phyloP scores from a whole-genome alignment of 2,888 invertebrate species.

The Apodemia duryi region DNA sequence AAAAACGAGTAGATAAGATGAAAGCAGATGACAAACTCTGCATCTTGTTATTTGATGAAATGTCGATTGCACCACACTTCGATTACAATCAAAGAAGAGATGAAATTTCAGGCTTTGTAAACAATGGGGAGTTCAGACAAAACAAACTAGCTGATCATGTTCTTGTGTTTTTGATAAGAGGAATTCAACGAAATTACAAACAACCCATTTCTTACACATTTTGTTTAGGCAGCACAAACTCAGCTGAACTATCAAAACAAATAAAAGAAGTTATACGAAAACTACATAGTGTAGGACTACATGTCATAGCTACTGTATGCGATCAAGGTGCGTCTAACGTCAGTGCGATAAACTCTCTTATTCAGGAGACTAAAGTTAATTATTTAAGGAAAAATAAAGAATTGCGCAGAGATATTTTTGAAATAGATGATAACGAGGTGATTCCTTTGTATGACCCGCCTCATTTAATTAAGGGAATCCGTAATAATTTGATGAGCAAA shows the following conservation, averaged over 20 bases:
- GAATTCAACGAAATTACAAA: slow-evolving; percentile 28
- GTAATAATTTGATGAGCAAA: slow-evolving; percentile 25
- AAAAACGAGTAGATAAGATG: slow-evolving; percentile 14
- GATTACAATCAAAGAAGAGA: slow-evolving; percentile 17
- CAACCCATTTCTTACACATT: slow-evolving; percentile 28
- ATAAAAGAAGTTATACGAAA: slow-evolving; percentile 22
- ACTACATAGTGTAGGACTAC: slow-evolving; percentile 22
- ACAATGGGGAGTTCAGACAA: slow-evolving; percentile 14
- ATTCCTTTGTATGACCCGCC: slow-evolving; percentile 29
- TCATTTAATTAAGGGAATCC: slow-evolving; percentile 27
- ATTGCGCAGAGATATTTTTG: slow-evolving; percentile 20
- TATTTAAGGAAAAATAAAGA: slow-evolving; percentile 13
- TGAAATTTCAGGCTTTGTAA: slow-evolving; percentile 18
- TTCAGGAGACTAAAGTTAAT: not conserved
- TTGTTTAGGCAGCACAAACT: slow-evolving; percentile 25
- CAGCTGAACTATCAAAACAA: slow-evolving; percentile 18
- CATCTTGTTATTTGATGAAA: slow-evolving; percentile 23
- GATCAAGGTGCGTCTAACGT: slow-evolving; percentile 30
- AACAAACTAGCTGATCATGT: slow-evolving; percentile 25
- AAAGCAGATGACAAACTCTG: slow-evolving; percentile 18
- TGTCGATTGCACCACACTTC: slow-evolving; percentile 18
- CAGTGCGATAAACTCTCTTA: slow-evolving; percentile 29
- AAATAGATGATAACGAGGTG: slow-evolving; percentile 22
- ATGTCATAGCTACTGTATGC: slow-evolving; percentile 28
- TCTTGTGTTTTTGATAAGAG: slow-evolving; percentile 29